Percentiles rank a stretch among this genome's conserved stretches.
Conservation (phyloP, 2,888 invertebrate genomes). For the Hyposoter dolosus region DNA sequence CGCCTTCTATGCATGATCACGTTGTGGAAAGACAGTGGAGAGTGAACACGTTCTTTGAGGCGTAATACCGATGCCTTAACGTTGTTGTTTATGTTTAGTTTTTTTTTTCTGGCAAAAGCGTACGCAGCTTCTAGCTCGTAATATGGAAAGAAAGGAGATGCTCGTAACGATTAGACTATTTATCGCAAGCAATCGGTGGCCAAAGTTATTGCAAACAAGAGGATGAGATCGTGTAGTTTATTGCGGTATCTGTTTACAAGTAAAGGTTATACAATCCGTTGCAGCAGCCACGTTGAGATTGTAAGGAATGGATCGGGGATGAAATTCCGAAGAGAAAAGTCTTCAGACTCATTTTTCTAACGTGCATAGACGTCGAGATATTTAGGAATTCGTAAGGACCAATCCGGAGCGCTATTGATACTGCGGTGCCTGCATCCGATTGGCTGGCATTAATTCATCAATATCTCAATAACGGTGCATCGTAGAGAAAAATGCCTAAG, state of each 20-base stretch:
- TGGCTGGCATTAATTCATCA: background rate
- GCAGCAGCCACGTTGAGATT: background rate
- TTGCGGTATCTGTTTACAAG: constrained; percentile 14
- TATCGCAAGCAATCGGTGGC: constrained; percentile 53
- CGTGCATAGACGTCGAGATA: background rate
- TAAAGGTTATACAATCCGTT: constrained; percentile 3
- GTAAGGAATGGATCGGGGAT: background rate
- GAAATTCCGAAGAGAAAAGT: background rate
- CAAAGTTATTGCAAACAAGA: constrained; percentile 23
- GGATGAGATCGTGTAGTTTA: constrained; percentile 16
- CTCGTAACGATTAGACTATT: constrained; percentile 51
- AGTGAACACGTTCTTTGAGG: constrained; percentile 53
- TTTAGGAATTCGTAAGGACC: background rate
- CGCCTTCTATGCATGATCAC: constrained; percentile 28
- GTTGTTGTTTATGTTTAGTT: constrained; percentile 12
- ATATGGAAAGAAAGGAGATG: constrained; percentile 46
- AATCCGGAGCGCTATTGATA: background rate
- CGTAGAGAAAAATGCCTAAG: background rate
- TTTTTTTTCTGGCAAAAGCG: constrained; percentile 9
- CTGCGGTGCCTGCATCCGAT: background rate
- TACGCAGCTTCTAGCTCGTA: constrained; percentile 39
- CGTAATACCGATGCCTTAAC: constrained; percentile 45
- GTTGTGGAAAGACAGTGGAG: constrained; percentile 32
- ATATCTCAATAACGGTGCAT: background rate
- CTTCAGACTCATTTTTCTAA: background rate